Evolutionary conservation across 2,888 invertebrate species (phyloP).

Genomic region (Nematopogon swammerdamellus): DNA sequence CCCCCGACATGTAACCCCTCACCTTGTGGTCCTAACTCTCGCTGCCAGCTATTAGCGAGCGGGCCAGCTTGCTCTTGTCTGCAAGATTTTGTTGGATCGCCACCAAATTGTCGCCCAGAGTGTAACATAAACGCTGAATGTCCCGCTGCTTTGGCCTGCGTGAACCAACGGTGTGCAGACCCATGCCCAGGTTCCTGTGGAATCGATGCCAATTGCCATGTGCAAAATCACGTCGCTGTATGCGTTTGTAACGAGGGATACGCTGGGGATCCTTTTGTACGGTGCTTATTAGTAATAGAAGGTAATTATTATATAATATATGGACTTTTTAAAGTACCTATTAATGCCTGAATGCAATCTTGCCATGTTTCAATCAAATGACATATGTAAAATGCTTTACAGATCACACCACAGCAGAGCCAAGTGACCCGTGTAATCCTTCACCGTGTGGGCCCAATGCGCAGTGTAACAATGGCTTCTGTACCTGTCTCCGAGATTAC

Average conservation of each 20-base stretch:
- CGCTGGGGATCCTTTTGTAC: conserved; percentile 78
- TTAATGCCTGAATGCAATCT: no score
- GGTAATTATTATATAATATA: no score
- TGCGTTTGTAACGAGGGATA: conserved; percentile 73
- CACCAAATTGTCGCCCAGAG: conserved; percentile 76
- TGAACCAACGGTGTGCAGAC: conserved; percentile 76
- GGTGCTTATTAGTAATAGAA: conserved; percentile 60
- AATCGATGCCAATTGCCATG: conserved; percentile 72
- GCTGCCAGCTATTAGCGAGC: conserved; percentile 70
- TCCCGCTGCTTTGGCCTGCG: conserved; percentile 70
- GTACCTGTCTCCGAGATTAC: conserved; percentile 65
- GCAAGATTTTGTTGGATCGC: conserved; percentile 73
- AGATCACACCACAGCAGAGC: conserved; percentile 25
- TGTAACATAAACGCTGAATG: conserved; percentile 79
- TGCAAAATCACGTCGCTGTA: conserved; percentile 77
- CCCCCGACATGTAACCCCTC: conserved; percentile 77
- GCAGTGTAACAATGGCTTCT: conserved; percentile 64
- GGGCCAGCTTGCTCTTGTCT: conserved; percentile 78
- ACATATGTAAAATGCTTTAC: no score
- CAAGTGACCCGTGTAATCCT: conserved; percentile 63
- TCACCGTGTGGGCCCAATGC: conserved; percentile 73
- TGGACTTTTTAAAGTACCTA: no score
- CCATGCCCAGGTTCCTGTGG: conserved; percentile 84
- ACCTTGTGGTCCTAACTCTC: conserved; percentile 81
- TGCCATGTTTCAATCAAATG: no score